Evolutionary conservation across 2,797 vertebrate genomes (phyloP).

Genomic region (Valencia hispanica): DNA sequence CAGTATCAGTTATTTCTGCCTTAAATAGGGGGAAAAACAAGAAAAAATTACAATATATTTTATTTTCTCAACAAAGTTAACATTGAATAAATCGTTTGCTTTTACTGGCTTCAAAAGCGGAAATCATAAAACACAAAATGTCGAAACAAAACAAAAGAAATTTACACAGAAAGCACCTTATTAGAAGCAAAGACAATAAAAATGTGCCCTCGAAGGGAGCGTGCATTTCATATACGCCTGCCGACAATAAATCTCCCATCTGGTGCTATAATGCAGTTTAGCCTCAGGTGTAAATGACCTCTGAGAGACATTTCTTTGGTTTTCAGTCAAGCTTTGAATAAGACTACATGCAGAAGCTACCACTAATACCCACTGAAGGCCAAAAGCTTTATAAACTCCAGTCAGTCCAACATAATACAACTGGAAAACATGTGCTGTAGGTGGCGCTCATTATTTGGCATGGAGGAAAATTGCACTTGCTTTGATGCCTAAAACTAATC

Average conservation of each 20-base stretch:
- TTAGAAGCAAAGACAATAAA: conserved; percentile 30
- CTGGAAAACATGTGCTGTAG: conserved; percentile 28
- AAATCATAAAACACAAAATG: conserved; percentile 35
- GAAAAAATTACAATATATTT: conserved; percentile 74
- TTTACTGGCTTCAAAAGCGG: conserved; percentile 44
- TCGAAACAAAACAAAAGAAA: conserved; percentile 30
- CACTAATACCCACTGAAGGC: neutral
- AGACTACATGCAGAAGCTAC: conserved; percentile 8
- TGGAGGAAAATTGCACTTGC: conserved; percentile 69
- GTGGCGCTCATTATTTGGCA: conserved; percentile 57
- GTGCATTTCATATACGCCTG: conserved; percentile 41
- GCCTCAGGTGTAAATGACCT: conserved; percentile 40
- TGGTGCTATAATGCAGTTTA: conserved; percentile 22
- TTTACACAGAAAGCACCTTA: conserved; percentile 36
- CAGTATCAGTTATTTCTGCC: neutral
- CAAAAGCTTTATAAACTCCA: conserved; percentile 13
- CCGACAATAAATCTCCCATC: conserved; percentile 34
- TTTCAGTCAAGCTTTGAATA: conserved; percentile 61
- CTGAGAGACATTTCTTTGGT: conserved; percentile 59
- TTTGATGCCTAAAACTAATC: conserved; percentile 50
- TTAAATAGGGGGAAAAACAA: conserved; percentile 9
- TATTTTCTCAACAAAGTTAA: conserved; percentile 56
- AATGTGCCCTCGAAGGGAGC: conserved; percentile 48
- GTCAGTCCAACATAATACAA: conserved; percentile 37
- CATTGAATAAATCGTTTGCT: conserved; percentile 31